Evolutionary conservation across 2,888 invertebrate genomes (phyloP).

Genomic region (Caenorhabditis angaria): DNA sequence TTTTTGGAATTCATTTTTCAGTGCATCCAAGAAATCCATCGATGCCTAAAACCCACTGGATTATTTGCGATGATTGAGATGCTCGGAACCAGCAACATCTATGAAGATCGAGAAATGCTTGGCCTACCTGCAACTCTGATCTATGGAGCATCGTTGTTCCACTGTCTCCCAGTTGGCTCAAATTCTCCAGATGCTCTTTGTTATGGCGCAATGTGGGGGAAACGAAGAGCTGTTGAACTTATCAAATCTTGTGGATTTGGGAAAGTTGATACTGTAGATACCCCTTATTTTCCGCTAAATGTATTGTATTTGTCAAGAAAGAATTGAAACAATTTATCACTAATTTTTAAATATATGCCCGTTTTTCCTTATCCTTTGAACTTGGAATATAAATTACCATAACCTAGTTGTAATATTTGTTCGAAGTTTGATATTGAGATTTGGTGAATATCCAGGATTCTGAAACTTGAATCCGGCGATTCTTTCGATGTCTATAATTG

Average conservation of each 20-base stretch:
- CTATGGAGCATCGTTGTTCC: constrained; percentile 53
- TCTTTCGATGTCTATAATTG: constrained; percentile 30
- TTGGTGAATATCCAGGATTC: constrained; percentile 15
- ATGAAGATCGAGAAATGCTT: constrained; percentile 8
- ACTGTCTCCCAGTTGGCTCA: constrained; percentile 61
- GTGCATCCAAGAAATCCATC: constrained; percentile 58
- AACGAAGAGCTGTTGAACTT: constrained; percentile 43
- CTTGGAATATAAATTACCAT: constrained; percentile 27
- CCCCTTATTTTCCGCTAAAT: constrained; percentile 47
- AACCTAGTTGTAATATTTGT: constrained; percentile 21
- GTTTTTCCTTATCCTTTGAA: too few relatives aligned
- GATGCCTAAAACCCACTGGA: constrained; percentile 60
- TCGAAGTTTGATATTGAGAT: constrained; percentile 26
- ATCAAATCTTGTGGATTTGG: constrained; percentile 54
- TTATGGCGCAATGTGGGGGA: constrained; percentile 61
- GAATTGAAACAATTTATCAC: constrained; percentile 5
- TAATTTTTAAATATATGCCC: too few relatives aligned
- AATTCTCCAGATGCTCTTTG: constrained; percentile 55
- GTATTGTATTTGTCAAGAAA: constrained; percentile 46
- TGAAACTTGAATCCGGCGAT: constrained; percentile 28
- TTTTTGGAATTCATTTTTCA: constrained; percentile 5
- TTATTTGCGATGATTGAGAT: constrained; percentile 62
- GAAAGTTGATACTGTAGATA: constrained; percentile 38
- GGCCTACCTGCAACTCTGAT: constrained; percentile 25
- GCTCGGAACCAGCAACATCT: constrained; percentile 43